These are phyloP conservation scores for Meloidogyne hapla DNA, from an alignment of 1,140 invertebrate genomes.

Conservation along the genomic window DNA sequence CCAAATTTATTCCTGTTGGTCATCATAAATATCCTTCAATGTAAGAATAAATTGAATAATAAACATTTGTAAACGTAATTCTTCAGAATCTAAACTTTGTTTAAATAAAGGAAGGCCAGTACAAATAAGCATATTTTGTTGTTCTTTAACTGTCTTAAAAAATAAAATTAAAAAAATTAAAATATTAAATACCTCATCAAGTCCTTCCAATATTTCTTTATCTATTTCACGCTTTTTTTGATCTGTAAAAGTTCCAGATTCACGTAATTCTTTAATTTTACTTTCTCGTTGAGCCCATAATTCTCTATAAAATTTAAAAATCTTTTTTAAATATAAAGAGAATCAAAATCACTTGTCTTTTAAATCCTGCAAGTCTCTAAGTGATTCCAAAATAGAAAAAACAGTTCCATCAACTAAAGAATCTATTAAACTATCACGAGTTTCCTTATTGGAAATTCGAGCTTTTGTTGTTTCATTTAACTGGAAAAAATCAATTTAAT, in stretches of 20 bases:
- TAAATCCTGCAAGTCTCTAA: conserved; percentile 22
- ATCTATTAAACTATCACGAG: conserved; percentile 6
- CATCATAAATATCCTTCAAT: conserved; percentile 31
- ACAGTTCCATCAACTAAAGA: conserved; percentile 25
- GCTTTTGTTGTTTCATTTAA: background rate
- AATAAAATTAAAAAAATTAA: background rate
- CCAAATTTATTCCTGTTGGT: background rate
- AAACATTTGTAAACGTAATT: conserved; percentile 25
- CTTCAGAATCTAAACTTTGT: conserved; percentile 1
- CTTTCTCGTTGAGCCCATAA: conserved; percentile 20
- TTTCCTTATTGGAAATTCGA: background rate
- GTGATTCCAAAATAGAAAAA: conserved; percentile 21
- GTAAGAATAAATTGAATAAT: conserved; percentile 26
- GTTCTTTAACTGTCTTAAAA: conserved; percentile 16
- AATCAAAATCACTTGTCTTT: conserved; percentile 9
- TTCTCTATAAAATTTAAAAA: conserved; percentile 1
- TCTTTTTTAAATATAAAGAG: background rate
- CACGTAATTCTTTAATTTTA: conserved; percentile 12
- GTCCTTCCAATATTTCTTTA: conserved; percentile 15
- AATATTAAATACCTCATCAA: conserved; percentile 15
- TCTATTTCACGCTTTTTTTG: background rate
- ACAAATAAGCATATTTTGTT: conserved; percentile 25
- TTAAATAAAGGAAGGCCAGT: conserved; percentile 25
- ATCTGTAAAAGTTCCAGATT: background rate
- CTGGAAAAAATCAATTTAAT: background rate